Base-by-base conservation (phyloP, 2,888 invertebrate species). In the Cheilosia scutellata region DNA sequence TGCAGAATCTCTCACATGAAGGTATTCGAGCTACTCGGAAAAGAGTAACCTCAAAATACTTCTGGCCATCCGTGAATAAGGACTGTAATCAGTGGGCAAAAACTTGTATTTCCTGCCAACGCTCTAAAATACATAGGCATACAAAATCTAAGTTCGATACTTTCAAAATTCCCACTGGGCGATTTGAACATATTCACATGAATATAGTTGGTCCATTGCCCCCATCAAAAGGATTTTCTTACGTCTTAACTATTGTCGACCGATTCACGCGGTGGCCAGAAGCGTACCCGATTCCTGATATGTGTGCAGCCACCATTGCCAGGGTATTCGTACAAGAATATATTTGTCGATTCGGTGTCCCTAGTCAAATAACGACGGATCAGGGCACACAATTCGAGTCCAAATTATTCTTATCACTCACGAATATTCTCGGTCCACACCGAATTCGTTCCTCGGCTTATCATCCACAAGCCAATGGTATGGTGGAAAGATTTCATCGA, bases 391-490 rank as follows among this genome's bases (percentile, higher is more conserved):
- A 51, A 13, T 77, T 68, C 49, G 66, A 79, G 27, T 79, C 57
- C 2, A 71, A 65, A 31, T 16, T 79, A n/a, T 79, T 72, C 37
- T 47, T n/a, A 0, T 53, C 37, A 27, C n/a, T 80, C 13, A 74
- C 63, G 9, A 74, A 13, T 11, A 16, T 68, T 0, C n/a, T 70
- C 20, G 74, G 80, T 16, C 11, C 60, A 7, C 66, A 74, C 13
- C 13, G 62, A 31, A 79, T 49, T 5, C 58, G 63, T 33, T 70
- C 66, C n/a, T 51, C 72, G 1, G 57, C 79, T 7, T 72, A 79
- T 40, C 71, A 79, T n/a, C 72, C 65, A 1, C 71, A 79, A 37
- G 65, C 60, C 13, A 72, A 79, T 31, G 66, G 79, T n/a, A 76
- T 76, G 66, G 60, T 76, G 4, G 53, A 68, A 27, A 51, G 74